Evolutionary conservation across 2,888 invertebrate genomes (phyloP).

Genomic region (Drosophila yooni): DNA sequence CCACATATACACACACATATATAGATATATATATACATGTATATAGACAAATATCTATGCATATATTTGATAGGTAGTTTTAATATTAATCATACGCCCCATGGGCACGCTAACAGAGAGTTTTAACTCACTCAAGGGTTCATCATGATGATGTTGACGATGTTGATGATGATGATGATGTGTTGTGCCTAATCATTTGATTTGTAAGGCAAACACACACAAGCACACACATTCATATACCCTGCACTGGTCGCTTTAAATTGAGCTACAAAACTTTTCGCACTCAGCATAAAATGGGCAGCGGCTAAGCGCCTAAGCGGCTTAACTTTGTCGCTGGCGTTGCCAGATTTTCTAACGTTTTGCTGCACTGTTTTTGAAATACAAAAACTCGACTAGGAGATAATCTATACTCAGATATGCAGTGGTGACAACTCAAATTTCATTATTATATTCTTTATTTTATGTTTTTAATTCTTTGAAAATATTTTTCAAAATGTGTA

Average conservation of each 20-base stretch:
- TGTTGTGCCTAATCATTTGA: slow-evolving; percentile 64
- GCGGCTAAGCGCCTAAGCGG: slow-evolving; percentile 71
- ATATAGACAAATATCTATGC: slow-evolving; percentile 61
- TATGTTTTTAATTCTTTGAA: too few relatives aligned
- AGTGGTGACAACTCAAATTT: not conserved
- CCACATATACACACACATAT: slow-evolving; percentile 1
- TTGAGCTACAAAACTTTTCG: slow-evolving; percentile 62
- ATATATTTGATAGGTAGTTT: slow-evolving; percentile 16
- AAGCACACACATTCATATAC: slow-evolving; percentile 8
- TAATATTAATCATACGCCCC: slow-evolving; percentile 52
- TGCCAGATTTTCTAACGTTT: slow-evolving; percentile 62
- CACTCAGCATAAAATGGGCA: slow-evolving; percentile 68
- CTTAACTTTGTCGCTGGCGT: slow-evolving; percentile 70
- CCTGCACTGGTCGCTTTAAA: slow-evolving; percentile 45
- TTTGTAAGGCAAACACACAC: slow-evolving; percentile 21
- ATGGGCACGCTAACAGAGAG: slow-evolving; percentile 30
- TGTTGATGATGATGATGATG: too few relatives aligned
- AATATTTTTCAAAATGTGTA: too few relatives aligned
- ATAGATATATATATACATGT: slow-evolving; percentile 48
- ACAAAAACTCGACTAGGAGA: not conserved
- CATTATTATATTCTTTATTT: too few relatives aligned
- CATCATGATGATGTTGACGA: not conserved
- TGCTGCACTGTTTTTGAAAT: slow-evolving; percentile 33
- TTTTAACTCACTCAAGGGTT: slow-evolving; percentile 25
- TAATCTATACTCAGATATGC: not conserved